Conservation (phyloP, 2,797 vertebrate genomes). For the Microctenopoma lineatum region DNA sequence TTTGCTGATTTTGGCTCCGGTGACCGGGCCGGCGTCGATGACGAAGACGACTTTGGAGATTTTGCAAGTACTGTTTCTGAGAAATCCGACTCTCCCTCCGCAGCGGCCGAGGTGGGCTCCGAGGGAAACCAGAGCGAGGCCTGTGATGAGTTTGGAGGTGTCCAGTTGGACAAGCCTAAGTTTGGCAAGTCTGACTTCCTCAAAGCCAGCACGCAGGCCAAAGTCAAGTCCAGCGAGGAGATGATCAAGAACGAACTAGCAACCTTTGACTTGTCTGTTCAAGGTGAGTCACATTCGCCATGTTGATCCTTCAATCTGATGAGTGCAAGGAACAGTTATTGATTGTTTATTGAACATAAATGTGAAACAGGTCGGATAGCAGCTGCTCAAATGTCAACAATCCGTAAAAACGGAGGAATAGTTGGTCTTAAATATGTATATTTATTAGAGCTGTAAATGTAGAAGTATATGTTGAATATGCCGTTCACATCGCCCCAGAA, state of each 20-base stretch:
- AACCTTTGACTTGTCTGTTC: conserved; percentile 96
- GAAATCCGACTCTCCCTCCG: conserved; percentile 76
- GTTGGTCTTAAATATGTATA: not conserved
- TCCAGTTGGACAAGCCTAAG: conserved; percentile 96
- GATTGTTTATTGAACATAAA: no score
- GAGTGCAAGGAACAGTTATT: not conserved
- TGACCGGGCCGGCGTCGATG: conserved; percentile 42
- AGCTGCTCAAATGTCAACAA: not conserved
- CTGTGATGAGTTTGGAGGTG: conserved; percentile 91
- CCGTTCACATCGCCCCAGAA: not conserved
- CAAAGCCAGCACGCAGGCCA: conserved; percentile 93
- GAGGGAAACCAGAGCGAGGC: conserved; percentile 81
- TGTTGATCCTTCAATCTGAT: not conserved
- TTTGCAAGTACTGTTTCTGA: conserved; percentile 84
- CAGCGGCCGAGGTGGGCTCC: conserved; percentile 36
- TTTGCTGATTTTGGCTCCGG: conserved; percentile 84
- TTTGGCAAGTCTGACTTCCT: conserved; percentile 99
- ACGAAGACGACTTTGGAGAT: conserved; percentile 87
- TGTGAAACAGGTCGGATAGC: no score
- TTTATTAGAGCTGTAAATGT: not conserved
- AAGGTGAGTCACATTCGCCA: conserved; percentile 86
- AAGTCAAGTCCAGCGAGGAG: conserved; percentile 98
- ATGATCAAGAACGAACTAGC: conserved; percentile 98
- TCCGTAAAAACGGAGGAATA: not conserved
- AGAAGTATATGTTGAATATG: not conserved